phyloP scores from a whole-genome alignment of 2,888 invertebrate species.

The Melanargia galathea region DNA sequence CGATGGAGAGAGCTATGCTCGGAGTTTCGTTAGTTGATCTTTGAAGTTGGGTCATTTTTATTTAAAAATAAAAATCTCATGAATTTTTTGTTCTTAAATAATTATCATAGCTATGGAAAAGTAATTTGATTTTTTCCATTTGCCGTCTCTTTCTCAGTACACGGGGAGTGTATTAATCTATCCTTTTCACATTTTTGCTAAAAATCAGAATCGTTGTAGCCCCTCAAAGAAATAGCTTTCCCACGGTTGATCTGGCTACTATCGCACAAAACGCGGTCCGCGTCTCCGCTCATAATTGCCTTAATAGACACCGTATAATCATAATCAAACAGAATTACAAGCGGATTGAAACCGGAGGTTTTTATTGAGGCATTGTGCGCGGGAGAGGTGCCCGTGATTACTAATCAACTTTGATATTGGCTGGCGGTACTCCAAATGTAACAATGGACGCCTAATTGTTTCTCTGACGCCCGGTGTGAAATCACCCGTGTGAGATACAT shows the following conservation, averaged over 20 bases:
- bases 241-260: slow-evolving; percentile 48
- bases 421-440: slow-evolving; percentile 46
- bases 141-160: no score
- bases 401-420: slow-evolving; percentile 61
- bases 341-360: slow-evolving; percentile 60
- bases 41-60: no score
- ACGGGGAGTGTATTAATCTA: no score
- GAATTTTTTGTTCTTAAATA: no score
- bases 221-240: slow-evolving; percentile 43
- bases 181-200: no score
- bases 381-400: slow-evolving; percentile 51
- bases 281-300: slow-evolving; percentile 69
- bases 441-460: slow-evolving; percentile 64
- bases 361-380: slow-evolving; percentile 59
- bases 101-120: no score
- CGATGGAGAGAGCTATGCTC: no score
- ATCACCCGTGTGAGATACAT: slow-evolving; percentile 41
- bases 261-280: slow-evolving; percentile 57
- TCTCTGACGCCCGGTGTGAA: slow-evolving; percentile 53
- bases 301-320: slow-evolving; percentile 70
- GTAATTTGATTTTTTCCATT: no score
- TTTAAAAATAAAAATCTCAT: no score
- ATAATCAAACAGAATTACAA: slow-evolving; percentile 74
- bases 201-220: no score
- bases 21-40: no score